Evolutionary conservation across 2,113 vertebrate genomes (phyloP).

Genomic region (Chamaea fasciata): DNA sequence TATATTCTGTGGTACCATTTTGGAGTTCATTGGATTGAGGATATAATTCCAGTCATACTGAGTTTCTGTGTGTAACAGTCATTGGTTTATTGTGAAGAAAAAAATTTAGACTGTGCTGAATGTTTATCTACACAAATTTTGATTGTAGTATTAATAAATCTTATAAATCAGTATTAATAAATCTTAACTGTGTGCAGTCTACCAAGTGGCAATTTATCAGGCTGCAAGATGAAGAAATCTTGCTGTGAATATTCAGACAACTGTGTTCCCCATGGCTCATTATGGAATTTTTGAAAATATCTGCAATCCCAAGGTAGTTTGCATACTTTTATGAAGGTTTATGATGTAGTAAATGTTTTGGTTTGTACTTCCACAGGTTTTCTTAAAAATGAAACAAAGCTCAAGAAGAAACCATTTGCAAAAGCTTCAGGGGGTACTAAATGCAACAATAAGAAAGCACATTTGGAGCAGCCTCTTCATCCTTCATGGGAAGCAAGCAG

Average conservation of each 20-base stretch:
- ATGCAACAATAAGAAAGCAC: constrained; percentile 19
- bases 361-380: constrained; percentile 53
- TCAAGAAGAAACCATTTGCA: constrained; percentile 35
- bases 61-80: not conserved
- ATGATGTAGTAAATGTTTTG: not conserved
- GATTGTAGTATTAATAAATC: not conserved
- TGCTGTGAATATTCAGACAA: not conserved
- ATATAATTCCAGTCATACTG: not conserved
- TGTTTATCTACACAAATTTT: not conserved
- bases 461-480: constrained; percentile 80
- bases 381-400: constrained; percentile 35
- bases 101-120: not conserved
- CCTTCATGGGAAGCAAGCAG: constrained; percentile 97
- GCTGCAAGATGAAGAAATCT: not conserved
- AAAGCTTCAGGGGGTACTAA: not conserved
- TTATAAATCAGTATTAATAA: not conserved
- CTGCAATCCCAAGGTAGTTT: not conserved
- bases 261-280: not conserved
- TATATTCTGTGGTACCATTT: not conserved
- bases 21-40: not conserved
- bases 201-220: not conserved
- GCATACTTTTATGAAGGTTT: not conserved
- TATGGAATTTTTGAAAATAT: not conserved
- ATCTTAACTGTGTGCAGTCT: not conserved
- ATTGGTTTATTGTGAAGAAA: not conserved